Base-by-base conservation (phyloP, 2,797 vertebrate species). In the Cryptoprocta ferox region DNA sequence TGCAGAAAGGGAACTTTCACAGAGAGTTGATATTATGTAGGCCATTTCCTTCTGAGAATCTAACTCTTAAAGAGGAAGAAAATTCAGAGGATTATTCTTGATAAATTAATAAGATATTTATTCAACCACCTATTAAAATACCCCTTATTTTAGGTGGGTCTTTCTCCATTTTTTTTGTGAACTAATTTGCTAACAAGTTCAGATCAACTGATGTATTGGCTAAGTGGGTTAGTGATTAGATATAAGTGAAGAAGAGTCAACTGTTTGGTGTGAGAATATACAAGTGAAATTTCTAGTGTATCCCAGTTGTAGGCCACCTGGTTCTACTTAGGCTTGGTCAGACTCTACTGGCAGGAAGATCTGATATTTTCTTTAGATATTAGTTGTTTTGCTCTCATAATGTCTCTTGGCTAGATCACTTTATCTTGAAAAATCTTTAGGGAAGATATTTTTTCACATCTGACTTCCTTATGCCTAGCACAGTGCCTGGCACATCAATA, bases 381-480 rank as follows among this genome's bases (percentile, higher is more conserved):
- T 79, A 42, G 5, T 82, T 71, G 21, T 86, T 93, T 66, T 37
- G 42, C 63, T 82, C 19, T 70, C 87, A 35, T 68, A 45, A 30
- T 87, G 5, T 84, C 39, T 70, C n/a, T 76, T 87, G 53, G 39
- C 37, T 88, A 35, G 45, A 26, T 14, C 30, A 39, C 42, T 65
- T 76, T 88, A 87, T 12, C 42, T 50, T 94, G 30, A 71, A 92
- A 90, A 97, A 81, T 94, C 80, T 68, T 76, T 21, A 53, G 45
- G 37, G 30, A 94, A 88, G 19, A 76, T 59, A 70, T 70, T 94
- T 93, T 93, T 90, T 63, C 92, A 81, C 4, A n/a, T 80, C 24
- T 76, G 24, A 79, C 18, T 91, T 94, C 59, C 45, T 19, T 91
- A 11, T 84, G 59, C 65, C 26, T 61, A 37, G 16, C 26, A 79